Evolutionary conservation across 30 jellyfish, hydroid and myxozoan genomes (phyloP).

Genomic region (Cassiopea xamachana): DNA sequence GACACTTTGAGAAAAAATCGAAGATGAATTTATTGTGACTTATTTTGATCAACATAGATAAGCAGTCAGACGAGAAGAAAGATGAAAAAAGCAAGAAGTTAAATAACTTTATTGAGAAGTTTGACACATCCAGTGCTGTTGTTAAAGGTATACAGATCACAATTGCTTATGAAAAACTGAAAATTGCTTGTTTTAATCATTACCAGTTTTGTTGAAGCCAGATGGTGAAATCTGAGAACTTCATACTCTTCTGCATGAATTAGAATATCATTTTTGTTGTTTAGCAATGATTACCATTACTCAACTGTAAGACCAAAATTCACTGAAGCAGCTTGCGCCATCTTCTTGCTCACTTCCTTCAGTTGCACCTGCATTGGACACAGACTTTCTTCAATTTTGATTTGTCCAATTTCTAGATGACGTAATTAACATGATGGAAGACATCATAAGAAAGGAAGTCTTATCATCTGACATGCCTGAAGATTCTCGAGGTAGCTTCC

Average conservation of each 20-base stretch:
- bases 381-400: neutral
- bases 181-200: neutral
- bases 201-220: neutral
- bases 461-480: constrained; percentile 14
- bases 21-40: no score
- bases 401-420: neutral
- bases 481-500: neutral
- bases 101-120: neutral
- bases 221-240: no score
- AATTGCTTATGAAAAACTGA: neutral
- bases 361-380: neutral
- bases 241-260: no score
- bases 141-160: constrained; percentile 17
- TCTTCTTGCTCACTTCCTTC: no score
- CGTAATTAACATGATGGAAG: constrained; percentile 3
- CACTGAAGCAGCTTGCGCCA: no score
- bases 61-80: constrained; percentile 5
- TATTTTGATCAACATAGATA: neutral
- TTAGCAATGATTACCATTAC: no score
- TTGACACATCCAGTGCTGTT: constrained; percentile 17
- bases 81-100: neutral
- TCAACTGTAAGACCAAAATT: no score
- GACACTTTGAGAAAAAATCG: no score
- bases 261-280: no score
- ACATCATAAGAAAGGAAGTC: neutral